Conservation (phyloP, 2,888 invertebrate genomes). For the Tridacna gigas region DNA sequence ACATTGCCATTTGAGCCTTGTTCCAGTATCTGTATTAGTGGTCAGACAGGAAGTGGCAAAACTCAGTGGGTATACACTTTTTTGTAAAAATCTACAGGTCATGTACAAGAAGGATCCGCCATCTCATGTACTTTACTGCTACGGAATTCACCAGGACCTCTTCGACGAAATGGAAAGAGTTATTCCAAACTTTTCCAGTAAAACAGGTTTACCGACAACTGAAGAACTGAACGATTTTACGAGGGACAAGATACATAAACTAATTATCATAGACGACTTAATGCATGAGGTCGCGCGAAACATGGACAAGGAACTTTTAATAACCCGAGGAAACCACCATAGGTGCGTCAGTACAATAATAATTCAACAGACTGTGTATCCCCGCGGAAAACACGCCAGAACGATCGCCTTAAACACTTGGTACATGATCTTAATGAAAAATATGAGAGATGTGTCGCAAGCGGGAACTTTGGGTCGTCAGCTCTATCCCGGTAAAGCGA, state of each 20-base stretch:
- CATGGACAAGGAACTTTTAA: conserved; percentile 37
- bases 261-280: conserved; percentile 44
- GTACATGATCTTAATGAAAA: conserved; percentile 36
- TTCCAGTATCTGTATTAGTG: conserved; percentile 37
- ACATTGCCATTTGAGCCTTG: conserved; percentile 50
- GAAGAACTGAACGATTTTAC: conserved; percentile 45
- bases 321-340: conserved; percentile 45
- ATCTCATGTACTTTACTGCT: conserved; percentile 40
- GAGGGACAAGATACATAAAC: conserved; percentile 9
- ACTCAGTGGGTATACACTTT: conserved; percentile 52
- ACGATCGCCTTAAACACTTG: conserved; percentile 42
- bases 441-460: background rate
- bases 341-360: conserved; percentile 26
- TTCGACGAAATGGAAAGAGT: conserved; percentile 45
- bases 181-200: conserved; percentile 32
- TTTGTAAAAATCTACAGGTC: too few species aligned
- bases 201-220: conserved; percentile 28
- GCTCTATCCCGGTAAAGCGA: conserved; percentile 28
- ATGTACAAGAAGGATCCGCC: conserved; percentile 54
- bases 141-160: conserved; percentile 42
- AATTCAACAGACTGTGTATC: conserved; percentile 17
- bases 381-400: conserved; percentile 28
- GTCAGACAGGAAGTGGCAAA: conserved; percentile 26
- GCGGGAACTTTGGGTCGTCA: conserved; percentile 14
- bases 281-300: conserved; percentile 33